phyloP scores from a whole-genome alignment of 1,140 invertebrate species.

The Drosophila seguyi region DNA sequence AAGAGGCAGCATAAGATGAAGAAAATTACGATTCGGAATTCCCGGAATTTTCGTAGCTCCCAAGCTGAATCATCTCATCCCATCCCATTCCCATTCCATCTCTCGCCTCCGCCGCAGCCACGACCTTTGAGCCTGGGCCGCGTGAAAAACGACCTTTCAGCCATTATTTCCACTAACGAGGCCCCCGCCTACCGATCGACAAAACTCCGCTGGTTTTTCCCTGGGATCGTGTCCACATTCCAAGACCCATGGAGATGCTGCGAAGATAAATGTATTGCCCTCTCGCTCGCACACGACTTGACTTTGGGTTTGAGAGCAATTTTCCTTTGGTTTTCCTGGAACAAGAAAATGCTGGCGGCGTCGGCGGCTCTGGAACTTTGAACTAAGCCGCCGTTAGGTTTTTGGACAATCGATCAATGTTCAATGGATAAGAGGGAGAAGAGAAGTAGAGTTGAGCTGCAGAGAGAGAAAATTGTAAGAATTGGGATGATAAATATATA shows the following conservation, averaged over 20 bases:
- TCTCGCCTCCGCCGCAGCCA: constrained; percentile 47
- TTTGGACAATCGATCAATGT: constrained; percentile 78
- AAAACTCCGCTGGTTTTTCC: constrained; percentile 29
- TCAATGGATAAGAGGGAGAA: constrained; percentile 36
- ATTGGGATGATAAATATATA: background rate
- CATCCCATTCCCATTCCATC: constrained; percentile 1
- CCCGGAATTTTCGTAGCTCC: constrained; percentile 68
- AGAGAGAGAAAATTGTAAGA: constrained; percentile 2
- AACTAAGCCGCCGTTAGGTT: constrained; percentile 75
- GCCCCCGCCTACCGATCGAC: constrained; percentile 45
- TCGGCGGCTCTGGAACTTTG: constrained; percentile 57
- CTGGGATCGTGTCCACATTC: constrained; percentile 75
- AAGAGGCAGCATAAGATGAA: constrained; percentile 55
- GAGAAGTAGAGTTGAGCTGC: constrained; percentile 2
- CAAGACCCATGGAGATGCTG: constrained; percentile 69
- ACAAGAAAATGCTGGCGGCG: constrained; percentile 40
- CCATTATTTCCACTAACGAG: constrained; percentile 78
- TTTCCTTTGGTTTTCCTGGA: constrained; percentile 60
- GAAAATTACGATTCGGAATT: constrained; percentile 76
- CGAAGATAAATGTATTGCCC: constrained; percentile 27
- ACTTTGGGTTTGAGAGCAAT: constrained; percentile 77
- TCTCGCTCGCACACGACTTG: constrained; percentile 65
- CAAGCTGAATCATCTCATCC: constrained; percentile 72
- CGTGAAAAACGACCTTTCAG: constrained; percentile 82
- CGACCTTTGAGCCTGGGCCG: constrained; percentile 74